Conservation (phyloP, 1,140 invertebrate genomes). For the Argopecten irradians region DNA sequence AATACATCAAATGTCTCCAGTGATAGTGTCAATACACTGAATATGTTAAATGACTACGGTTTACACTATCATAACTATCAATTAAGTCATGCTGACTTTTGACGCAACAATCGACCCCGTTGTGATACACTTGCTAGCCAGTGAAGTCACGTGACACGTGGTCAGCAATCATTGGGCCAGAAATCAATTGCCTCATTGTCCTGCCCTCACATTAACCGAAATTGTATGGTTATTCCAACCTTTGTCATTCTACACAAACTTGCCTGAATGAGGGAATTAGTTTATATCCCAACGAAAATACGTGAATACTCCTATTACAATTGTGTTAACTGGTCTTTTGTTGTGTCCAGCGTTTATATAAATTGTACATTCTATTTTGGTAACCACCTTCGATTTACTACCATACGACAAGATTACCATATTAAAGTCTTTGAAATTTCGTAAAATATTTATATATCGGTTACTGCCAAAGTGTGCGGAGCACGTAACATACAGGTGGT, state of each 20-base stretch:
- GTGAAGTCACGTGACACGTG: not conserved
- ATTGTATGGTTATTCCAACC: not conserved
- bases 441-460: not conserved
- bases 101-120: not conserved
- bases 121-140: not conserved
- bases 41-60: not conserved
- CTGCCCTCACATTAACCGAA: not conserved
- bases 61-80: not conserved
- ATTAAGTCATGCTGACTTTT: not conserved
- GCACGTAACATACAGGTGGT: not conserved
- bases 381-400: not conserved
- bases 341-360: not conserved
- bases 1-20: not conserved
- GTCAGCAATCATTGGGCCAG: not conserved
- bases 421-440: not conserved
- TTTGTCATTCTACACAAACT: not conserved
- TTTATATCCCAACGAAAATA: not conserved
- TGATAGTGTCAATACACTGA: not conserved
- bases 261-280: not conserved
- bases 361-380: not conserved
- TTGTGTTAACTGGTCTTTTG: not conserved
- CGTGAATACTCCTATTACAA: not conserved
- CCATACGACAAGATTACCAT: not conserved
- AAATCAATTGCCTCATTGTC: not conserved
- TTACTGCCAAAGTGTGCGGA: not conserved